Evolutionary conservation across 2,113 vertebrate genomes (phyloP).

Genomic region (Solea senegalensis): DNA sequence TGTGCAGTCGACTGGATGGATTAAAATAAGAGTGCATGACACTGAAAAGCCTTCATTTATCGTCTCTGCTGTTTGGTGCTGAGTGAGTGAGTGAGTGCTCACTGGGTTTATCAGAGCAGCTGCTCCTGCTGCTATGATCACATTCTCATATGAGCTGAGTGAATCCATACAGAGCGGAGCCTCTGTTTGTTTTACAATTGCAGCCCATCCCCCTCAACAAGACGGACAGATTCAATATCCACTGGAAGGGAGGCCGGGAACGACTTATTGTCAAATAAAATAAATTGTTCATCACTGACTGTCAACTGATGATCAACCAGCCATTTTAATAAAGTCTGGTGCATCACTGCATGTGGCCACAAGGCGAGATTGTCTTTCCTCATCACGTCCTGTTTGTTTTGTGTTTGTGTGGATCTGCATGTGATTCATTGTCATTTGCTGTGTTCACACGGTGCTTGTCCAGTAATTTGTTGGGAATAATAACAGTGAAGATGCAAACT

Average conservation of each 20-base stretch:
- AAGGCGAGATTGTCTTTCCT: not conserved
- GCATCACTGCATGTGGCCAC: not conserved
- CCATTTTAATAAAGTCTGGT: constrained; percentile 89
- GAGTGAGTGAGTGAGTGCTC: not conserved
- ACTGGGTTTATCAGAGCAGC: not conserved
- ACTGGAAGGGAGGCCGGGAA: constrained; percentile 81
- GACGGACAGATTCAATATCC: constrained; percentile 82
- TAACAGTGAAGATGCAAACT: not conserved
- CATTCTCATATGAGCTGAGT: not conserved
- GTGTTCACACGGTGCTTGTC: not conserved
- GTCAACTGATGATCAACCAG: constrained; percentile 90
- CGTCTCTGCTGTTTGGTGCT: no score
- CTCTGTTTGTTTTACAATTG: not conserved
- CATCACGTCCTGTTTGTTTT: not conserved
- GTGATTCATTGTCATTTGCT: not conserved
- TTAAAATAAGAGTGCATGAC: no score
- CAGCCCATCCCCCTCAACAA: constrained; percentile 61
- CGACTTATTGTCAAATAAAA: constrained; percentile 93
- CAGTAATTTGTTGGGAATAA: not conserved
- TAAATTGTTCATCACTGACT: constrained; percentile 88
- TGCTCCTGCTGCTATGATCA: not conserved
- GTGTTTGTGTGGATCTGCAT: constrained; percentile 3
- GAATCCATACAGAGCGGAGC: not conserved
- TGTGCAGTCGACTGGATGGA: no score
- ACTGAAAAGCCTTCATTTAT: no score